phyloP scores from a whole-genome alignment of 2,797 vertebrate genomes.

The Sitta carolinensis region DNA sequence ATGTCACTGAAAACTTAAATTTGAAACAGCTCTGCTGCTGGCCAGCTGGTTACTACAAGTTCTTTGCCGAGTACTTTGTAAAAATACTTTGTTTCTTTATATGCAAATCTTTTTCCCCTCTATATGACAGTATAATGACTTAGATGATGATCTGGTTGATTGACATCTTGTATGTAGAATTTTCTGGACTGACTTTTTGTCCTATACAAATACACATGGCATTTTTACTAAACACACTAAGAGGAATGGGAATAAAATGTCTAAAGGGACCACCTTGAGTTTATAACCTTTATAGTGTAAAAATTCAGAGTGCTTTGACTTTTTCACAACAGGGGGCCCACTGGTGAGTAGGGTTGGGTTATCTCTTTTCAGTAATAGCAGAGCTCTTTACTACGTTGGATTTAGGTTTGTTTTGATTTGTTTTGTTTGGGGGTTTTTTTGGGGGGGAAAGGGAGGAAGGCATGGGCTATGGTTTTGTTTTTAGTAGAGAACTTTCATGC shows the following conservation, averaged over 20 bases:
- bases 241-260: neutral
- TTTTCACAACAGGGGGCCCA: accelerated
- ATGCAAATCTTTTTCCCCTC: neutral
- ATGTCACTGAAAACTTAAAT: neutral
- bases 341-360: neutral
- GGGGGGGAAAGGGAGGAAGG: accelerated
- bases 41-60: neutral
- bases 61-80: neutral
- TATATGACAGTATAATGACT: neutral
- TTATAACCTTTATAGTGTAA: neutral
- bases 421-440: neutral
- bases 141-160: neutral
- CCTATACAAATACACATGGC: neutral
- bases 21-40: neutral
- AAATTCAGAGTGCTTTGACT: neutral
- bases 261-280: neutral
- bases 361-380: neutral
- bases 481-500: neutral
- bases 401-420: neutral
- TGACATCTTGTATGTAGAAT: neutral
- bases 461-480: neutral
- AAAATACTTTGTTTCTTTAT: neutral
- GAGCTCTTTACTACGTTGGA: neutral
- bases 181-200: neutral
- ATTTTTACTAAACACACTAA: neutral